These are phyloP conservation scores for Bovichtus variegatus DNA, from an alignment of 2,797 vertebrate genomes.

Conservation along the genomic window DNA sequence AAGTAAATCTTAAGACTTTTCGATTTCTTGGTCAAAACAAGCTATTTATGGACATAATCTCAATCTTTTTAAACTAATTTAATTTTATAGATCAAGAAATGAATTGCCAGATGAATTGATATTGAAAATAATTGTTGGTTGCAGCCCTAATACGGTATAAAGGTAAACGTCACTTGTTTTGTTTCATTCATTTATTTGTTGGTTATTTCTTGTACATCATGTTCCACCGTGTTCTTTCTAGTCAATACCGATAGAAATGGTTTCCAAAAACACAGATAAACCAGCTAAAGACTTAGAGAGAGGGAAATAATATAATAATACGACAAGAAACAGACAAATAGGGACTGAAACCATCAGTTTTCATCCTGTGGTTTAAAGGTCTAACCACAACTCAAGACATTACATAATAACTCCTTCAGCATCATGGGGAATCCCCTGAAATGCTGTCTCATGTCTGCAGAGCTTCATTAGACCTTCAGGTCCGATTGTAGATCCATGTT, in stretches of 20 bases:
- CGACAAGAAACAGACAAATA: constrained; percentile 33
- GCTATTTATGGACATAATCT: not conserved
- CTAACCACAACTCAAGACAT: constrained; percentile 54
- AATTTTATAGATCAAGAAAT: not conserved
- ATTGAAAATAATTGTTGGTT: not conserved
- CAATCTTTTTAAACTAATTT: not conserved
- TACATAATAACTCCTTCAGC: constrained; percentile 61
- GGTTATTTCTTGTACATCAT: not conserved
- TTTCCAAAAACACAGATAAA: constrained; percentile 28
- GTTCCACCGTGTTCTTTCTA: not conserved
- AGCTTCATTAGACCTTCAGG: constrained; percentile 26
- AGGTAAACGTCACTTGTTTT: not conserved
- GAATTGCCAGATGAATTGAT: not conserved
- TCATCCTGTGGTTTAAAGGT: constrained; percentile 64
- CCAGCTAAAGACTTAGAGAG: not conserved
- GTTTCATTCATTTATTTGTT: not conserved
- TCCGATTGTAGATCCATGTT: not conserved
- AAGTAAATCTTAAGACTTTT: not conserved
- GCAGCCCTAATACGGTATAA: not conserved
- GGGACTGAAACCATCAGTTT: constrained; percentile 41
- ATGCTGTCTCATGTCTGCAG: constrained; percentile 60
- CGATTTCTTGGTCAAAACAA: not conserved
- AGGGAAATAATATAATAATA: constrained; percentile 18
- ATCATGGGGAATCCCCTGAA: constrained; percentile 70
- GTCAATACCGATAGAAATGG: not conserved